These are phyloP conservation scores for Morus bassanus DNA, from an alignment of 2,797 vertebrate species.

Conservation along the genomic window DNA sequence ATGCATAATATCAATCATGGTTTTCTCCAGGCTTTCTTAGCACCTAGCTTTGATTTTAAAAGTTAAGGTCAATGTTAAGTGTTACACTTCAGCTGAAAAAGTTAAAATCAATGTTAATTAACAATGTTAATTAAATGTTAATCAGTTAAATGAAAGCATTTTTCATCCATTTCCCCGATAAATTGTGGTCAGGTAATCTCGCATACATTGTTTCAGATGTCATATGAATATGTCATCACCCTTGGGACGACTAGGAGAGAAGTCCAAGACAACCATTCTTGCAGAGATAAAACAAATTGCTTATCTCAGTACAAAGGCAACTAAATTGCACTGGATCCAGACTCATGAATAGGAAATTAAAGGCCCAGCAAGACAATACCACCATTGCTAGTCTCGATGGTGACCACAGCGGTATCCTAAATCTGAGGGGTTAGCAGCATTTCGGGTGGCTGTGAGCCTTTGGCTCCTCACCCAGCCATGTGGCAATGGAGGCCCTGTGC, in stretches of 20 bases:
- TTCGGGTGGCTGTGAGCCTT: background rate
- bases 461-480: fast-evolving
- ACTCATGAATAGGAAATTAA: constrained; percentile 20
- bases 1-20: constrained; percentile 76
- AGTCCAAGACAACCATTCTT: constrained; percentile 22
- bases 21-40: constrained; percentile 67
- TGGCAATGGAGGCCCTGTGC: background rate
- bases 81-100: constrained; percentile 75
- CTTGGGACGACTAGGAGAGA: background rate
- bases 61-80: constrained; percentile 79
- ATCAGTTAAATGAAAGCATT: constrained; percentile 79
- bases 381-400: background rate
- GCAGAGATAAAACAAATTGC: constrained; percentile 61
- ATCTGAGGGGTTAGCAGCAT: background rate
- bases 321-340: constrained; percentile 24
- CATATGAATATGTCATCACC: constrained; percentile 54
- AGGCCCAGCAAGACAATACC: background rate
- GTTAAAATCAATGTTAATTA: constrained; percentile 79
- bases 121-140: constrained; percentile 81
- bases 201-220: constrained; percentile 66
- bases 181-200: constrained; percentile 72
- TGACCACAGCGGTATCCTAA: background rate
- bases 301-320: constrained; percentile 35
- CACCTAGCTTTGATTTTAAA: constrained; percentile 75
- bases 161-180: constrained; percentile 71